Evolutionary conservation across 2,113 vertebrate species (phyloP).

Genomic region (Prolemur simus): DNA sequence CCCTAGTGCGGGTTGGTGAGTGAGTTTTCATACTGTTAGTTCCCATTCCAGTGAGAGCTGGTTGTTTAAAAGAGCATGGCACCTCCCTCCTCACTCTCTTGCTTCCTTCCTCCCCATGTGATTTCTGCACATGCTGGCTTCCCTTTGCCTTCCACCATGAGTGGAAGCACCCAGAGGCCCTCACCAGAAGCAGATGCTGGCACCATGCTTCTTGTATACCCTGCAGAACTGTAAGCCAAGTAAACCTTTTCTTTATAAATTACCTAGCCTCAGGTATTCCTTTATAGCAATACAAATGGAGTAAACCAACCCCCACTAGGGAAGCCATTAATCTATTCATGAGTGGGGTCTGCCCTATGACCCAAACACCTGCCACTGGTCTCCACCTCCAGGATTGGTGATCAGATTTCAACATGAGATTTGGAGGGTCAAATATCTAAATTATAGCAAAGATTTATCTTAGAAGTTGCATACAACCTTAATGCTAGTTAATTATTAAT

Average conservation of each 20-base stretch:
- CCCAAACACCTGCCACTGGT: not conserved
- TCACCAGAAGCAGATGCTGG: not conserved
- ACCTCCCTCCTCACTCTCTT: not conserved
- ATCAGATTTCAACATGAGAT: not conserved
- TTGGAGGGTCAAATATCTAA: not conserved
- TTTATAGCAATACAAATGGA: not conserved
- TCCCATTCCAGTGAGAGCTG: not conserved
- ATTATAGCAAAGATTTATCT: not conserved
- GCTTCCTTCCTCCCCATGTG: not conserved
- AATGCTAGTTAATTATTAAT: constrained; percentile 9
- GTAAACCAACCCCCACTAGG: not conserved
- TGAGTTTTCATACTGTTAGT: not conserved
- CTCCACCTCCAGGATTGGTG: not conserved
- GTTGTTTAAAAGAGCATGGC: not conserved
- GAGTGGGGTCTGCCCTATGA: not conserved
- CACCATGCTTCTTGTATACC: not conserved
- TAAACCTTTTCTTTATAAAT: no score
- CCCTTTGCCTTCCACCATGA: not conserved
- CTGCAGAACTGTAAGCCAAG: not conserved
- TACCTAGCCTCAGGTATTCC: no score
- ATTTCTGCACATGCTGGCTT: not conserved
- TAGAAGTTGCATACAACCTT: not conserved
- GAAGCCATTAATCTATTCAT: not conserved
- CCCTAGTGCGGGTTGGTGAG: not conserved
- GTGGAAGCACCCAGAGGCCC: not conserved